Conservation (phyloP, 1,140 invertebrate genomes). For the Saccostrea glomerata region DNA sequence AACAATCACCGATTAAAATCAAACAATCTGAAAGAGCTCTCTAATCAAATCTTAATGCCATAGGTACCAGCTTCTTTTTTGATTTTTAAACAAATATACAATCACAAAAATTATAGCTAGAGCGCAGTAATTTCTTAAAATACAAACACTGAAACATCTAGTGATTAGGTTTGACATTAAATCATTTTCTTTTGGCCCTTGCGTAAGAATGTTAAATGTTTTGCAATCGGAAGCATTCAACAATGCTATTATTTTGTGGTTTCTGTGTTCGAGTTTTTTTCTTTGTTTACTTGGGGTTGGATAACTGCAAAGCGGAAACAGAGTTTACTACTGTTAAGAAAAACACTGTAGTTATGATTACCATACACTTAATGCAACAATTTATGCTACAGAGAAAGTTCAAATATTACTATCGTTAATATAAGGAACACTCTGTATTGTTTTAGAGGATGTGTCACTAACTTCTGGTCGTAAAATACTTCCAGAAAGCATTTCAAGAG, state of each 20-base stretch:
- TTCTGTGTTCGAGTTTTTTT: not conserved
- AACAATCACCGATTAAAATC: not conserved
- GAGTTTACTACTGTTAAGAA: not conserved
- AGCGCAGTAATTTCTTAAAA: too few relatives aligned
- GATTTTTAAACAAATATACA: too few relatives aligned
- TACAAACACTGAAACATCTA: not conserved
- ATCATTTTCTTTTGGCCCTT: not conserved
- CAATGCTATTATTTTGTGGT: not conserved
- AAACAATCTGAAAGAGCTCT: not conserved
- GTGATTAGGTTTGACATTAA: not conserved
- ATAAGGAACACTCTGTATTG: not conserved
- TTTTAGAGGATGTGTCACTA: not conserved
- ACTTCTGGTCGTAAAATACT: not conserved
- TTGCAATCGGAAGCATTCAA: not conserved
- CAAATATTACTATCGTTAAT: not conserved
- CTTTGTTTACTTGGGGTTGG: not conserved
- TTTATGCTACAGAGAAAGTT: not conserved
- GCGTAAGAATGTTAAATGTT: not conserved
- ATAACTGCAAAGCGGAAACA: not conserved
- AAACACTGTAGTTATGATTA: not conserved
- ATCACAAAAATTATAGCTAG: too few relatives aligned
- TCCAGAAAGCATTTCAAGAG: too few relatives aligned
- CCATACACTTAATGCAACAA: not conserved
- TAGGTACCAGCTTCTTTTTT: not conserved
- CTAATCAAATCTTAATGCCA: not conserved